phyloP scores from a whole-genome alignment of 2,797 vertebrate genomes.

The Petrocephalus sullivani region DNA sequence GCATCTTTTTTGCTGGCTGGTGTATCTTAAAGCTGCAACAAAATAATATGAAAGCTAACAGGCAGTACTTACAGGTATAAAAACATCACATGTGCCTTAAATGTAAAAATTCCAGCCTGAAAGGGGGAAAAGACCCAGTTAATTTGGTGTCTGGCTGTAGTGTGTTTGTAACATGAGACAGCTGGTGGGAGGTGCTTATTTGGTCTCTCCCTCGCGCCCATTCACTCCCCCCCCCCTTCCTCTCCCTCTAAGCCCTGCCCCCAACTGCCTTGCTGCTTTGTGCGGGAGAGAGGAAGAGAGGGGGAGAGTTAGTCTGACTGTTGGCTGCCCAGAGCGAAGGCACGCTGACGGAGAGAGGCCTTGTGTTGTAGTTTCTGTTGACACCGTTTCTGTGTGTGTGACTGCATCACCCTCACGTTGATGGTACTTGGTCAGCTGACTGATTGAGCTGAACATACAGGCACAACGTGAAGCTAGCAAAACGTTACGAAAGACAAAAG shows the following conservation, averaged over 20 bases:
- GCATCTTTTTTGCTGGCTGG: background rate
- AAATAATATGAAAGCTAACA: background rate
- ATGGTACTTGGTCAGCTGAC: conserved; percentile 10
- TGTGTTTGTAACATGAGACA: conserved; percentile 5
- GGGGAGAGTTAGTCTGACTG: conserved; percentile 21
- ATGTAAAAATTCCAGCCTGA: background rate
- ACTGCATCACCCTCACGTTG: conserved; percentile 2
- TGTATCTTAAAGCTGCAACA: background rate
- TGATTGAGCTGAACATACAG: background rate
- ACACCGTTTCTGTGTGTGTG: conserved; percentile 1
- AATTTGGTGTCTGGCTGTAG: conserved; percentile 5
- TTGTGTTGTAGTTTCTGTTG: conserved; percentile 14
- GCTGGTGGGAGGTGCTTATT: conserved; percentile 27
- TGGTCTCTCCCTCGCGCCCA: background rate
- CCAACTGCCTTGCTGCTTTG: conserved; percentile 22
- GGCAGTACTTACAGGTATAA: background rate
- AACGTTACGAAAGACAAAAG: background rate
- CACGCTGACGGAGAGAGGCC: conserved; percentile 20
- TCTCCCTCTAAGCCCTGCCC: conserved; percentile 26
- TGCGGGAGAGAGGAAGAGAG: conserved; percentile 20
- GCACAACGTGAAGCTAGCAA: background rate
- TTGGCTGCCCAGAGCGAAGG: conserved; percentile 12
- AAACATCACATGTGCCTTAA: background rate
- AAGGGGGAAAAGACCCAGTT: conserved; percentile 8
- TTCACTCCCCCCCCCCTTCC: background rate